Evolutionary conservation across 2,888 invertebrate genomes (phyloP).

Genomic region (Beris morrisii): DNA sequence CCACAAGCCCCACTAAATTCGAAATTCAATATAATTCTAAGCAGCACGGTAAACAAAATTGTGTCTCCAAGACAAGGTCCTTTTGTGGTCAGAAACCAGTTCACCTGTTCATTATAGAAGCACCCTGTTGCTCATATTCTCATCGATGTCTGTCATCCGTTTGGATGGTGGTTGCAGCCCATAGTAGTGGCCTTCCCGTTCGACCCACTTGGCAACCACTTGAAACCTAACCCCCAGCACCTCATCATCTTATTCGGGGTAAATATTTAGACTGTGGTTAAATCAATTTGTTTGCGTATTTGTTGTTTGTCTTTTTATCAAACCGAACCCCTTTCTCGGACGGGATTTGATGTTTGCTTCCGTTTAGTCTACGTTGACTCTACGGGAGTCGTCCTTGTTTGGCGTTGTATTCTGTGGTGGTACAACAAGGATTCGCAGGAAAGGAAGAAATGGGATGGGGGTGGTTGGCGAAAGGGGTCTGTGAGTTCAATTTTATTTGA

Average conservation of each 20-base stretch:
- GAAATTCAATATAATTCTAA: no score
- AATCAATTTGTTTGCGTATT: slow-evolving; percentile 40
- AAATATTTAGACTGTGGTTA: slow-evolving; percentile 38
- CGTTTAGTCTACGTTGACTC: slow-evolving; percentile 15
- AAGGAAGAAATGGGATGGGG: not conserved
- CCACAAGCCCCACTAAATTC: no score
- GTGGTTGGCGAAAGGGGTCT: slow-evolving; percentile 11
- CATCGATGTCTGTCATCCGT: no score
- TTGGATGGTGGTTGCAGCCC: no score
- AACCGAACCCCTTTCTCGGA: slow-evolving; percentile 34
- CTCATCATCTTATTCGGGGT: slow-evolving; percentile 24
- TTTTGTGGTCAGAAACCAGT: no score
- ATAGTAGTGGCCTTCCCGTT: not conserved
- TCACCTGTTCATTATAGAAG: no score
- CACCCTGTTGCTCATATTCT: no score
- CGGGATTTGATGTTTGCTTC: slow-evolving; percentile 10
- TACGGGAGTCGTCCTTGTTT: slow-evolving; percentile 7
- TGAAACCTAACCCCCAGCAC: slow-evolving; percentile 21
- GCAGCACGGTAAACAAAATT: no score
- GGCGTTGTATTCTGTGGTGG: not conserved
- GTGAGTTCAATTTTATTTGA: slow-evolving; percentile 11
- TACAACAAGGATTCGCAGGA: not conserved
- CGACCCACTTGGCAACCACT: slow-evolving; percentile 6
- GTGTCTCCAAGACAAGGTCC: no score
- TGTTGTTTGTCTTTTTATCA: slow-evolving; percentile 37